Evolutionary conservation across 1,140 invertebrate species (phyloP), one percentile per base, ranked within the genome.

Genomic region (Solen grandis): DNA sequence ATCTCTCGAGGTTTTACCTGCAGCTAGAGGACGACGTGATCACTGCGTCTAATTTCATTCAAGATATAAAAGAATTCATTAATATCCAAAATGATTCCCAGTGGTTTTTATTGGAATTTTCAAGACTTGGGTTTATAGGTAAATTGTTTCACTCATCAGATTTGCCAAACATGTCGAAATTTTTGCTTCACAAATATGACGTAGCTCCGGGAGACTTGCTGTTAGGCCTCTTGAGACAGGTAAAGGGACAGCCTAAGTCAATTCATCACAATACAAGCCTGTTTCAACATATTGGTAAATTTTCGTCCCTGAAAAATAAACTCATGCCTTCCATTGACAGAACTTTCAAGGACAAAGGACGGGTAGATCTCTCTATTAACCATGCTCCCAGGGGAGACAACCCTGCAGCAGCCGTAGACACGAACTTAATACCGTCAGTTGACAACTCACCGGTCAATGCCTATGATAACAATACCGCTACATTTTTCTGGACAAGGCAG

Each of bases 1-100:
- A 87, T 19, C 36, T 91, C 16, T 89, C 88, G 1, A 63, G 77
- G 13, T 92, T 88, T 74, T 91, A 92, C 81, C 52, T 92, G 27
- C 90, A 92, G 70, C 68, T 92, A 8, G 91, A 92, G 55, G 92
- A 92, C 81, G 92, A 92, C 76, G 89, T 92, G 1, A 74, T 88
- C n/a, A 76, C 84, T 8, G 90, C 89, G 3, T 62, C 81, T 3
- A 81, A 88, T 73, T 92, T 88, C 74, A 52, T 89, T 8, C 77
- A 84, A 19, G 86, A 88, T 29, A 90, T 91, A 38, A 85, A 85
- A 55, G 68, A 81, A 25, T 90, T 87, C 55, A 85, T 92, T 2
- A 1, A 19, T 19, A 68, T 29, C 68, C 5, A 55, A 69, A 5
- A 82, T 8, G 66, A 82, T 31, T n/a, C 57, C 22, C n/a, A 46